phyloP scores from a whole-genome alignment of 2,888 invertebrate genomes.

The Ptychoptera albimana region DNA sequence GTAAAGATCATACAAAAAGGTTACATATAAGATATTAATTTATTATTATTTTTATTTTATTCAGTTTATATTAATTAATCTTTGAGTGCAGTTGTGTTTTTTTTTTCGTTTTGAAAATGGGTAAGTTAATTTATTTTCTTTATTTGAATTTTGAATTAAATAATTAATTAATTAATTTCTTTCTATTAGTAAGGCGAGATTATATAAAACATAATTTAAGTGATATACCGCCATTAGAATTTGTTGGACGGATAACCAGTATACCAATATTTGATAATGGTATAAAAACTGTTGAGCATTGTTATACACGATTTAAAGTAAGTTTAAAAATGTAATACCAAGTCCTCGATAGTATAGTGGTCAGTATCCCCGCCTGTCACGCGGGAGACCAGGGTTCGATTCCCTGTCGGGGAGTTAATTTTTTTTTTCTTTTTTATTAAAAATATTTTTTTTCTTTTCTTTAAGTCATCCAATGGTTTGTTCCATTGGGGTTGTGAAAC shows the following conservation, averaged over 20 bases:
- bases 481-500: constrained; percentile 60
- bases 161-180: too few species aligned
- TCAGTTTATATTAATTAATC: too few species aligned
- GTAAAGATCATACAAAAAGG: too few species aligned
- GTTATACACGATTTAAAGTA: constrained; percentile 65
- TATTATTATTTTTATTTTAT: too few species aligned
- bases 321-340: constrained; percentile 12
- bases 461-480: constrained; percentile 50
- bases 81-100: too few species aligned
- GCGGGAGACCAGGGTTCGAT: constrained; percentile 11
- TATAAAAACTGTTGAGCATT: constrained; percentile 52
- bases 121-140: too few species aligned
- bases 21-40: too few species aligned
- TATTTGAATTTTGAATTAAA: too few species aligned
- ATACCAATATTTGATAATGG: constrained; percentile 73
- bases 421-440: constrained; percentile 8
- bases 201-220: too few species aligned
- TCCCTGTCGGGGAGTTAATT: constrained; percentile 8
- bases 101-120: too few species aligned
- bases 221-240: constrained; percentile 42
- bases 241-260: constrained; percentile 56
- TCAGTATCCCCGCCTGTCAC: constrained; percentile 10
- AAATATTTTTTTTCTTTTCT: constrained; percentile 4
- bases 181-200: too few species aligned
- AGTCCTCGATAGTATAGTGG: constrained; percentile 10